Base-by-base conservation (phyloP, 2,888 invertebrate genomes). In the Lepidonotus clava region DNA sequence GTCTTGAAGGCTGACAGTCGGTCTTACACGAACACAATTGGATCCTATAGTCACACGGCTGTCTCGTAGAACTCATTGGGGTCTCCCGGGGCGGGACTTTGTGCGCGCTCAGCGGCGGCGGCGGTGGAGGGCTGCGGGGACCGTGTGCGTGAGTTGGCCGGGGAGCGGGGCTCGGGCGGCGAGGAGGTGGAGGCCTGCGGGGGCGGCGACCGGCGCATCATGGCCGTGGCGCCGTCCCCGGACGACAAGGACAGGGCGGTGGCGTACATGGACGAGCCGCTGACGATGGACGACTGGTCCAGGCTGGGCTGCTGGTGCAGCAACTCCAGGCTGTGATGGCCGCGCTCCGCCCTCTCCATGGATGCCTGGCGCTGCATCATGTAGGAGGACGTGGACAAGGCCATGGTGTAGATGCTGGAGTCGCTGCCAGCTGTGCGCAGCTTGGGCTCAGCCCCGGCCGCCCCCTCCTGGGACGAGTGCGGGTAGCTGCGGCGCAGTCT, bases 191-290 rank as follows among this genome's bases (percentile, higher is more conserved):
- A 41, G 14, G 56, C 87, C 8, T 51, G 24, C 0, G 85, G 66
- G 8, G 83, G 88, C 41, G 85, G 86, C n/a, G 66, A 51, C 6
- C 76, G 41, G 28, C 66, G 71, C 66, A 66, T 86, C 77, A 86
- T 34, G 32, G 53, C 71, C n/a, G 83, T 34, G 34, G 61, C 61
- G 34, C 86, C 86, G n/a, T 77, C 83, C 36, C 83, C 86, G 21
- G 89, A 89, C 21, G 88, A 87, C 61, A 89, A 46, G n/a, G 88
- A 87, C 24, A 87, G 83, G 0, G 89, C 88, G 41, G 90, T 89
- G 36, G 87, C 89, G 56, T 90, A 89, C 51, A 88, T 53, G 40
- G 89, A 90, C 5, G 89, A 88, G 8, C 89, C 86, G 40, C 89
- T 89, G 32, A 89, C 53, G 41, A 89, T 86, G n/a, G 88, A 89